Evolutionary conservation across 2,113 vertebrate species (phyloP).

Genomic region (Mola mola): DNA sequence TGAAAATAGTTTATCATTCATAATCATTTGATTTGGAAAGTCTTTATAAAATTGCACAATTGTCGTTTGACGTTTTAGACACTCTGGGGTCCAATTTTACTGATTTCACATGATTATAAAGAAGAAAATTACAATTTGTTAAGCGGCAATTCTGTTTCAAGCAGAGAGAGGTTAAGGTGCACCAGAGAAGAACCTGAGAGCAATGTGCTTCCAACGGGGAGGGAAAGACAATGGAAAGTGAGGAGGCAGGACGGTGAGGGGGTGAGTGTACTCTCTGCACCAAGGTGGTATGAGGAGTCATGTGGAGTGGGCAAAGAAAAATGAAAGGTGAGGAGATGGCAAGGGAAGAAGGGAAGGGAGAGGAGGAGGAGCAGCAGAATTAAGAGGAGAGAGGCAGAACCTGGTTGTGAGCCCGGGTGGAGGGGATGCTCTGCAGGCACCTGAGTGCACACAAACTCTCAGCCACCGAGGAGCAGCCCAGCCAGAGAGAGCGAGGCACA

Average conservation of each 20-base stretch:
- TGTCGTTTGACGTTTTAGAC: neutral
- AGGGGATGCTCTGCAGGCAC: slow-evolving; percentile 99
- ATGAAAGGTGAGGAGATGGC: slow-evolving; percentile 59
- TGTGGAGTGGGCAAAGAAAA: slow-evolving; percentile 62
- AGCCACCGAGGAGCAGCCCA: slow-evolving; percentile 99
- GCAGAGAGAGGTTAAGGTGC: slow-evolving; percentile 20
- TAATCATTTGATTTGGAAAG: neutral
- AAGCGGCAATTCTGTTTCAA: slow-evolving; percentile 25
- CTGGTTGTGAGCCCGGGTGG: slow-evolving; percentile 99
- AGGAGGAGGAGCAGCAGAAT: slow-evolving; percentile 73
- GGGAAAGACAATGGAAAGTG: slow-evolving; percentile 59
- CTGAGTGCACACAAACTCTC: slow-evolving; percentile 99
- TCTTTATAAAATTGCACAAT: neutral
- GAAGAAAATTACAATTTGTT: slow-evolving; percentile 23
- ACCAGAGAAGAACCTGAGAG: slow-evolving; percentile 68
- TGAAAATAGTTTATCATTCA: slow-evolving; percentile 7
- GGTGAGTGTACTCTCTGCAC: slow-evolving; percentile 47
- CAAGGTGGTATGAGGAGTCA: slow-evolving; percentile 53
- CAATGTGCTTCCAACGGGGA: slow-evolving; percentile 57
- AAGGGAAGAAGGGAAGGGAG: slow-evolving; percentile 51
- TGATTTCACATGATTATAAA: slow-evolving; percentile 23
- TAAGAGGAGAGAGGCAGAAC: slow-evolving; percentile 89
- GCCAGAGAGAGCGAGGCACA: slow-evolving; percentile 99
- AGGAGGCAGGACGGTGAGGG: slow-evolving; percentile 52
- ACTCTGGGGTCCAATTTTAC: slow-evolving; percentile 1